These are phyloP conservation scores for Podarcis raffonei DNA, from an alignment of 2,113 vertebrate species.

Conservation along the genomic window DNA sequence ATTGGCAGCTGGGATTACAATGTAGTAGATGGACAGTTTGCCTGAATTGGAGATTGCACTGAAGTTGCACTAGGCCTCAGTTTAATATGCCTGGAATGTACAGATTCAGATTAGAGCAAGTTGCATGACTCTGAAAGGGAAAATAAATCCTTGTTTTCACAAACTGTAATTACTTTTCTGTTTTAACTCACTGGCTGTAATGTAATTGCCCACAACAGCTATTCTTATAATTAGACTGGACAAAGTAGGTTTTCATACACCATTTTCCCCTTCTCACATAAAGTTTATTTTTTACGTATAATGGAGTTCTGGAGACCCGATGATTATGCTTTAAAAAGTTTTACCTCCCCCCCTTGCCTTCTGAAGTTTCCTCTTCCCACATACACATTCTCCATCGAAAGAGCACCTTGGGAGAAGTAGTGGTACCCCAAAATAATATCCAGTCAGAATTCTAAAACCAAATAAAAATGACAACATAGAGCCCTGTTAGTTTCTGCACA, in stretches of 20 bases:
- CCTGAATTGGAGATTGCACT: constrained; percentile 66
- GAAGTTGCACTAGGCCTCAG: constrained; percentile 52
- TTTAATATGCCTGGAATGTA: constrained; percentile 81
- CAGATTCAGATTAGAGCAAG: constrained; percentile 75
- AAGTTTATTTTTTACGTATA: constrained; percentile 4
- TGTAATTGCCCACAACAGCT: constrained; percentile 54
- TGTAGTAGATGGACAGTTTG: constrained; percentile 76
- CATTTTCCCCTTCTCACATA: constrained; percentile 1
- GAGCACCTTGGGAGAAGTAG: background rate
- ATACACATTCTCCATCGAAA: background rate
- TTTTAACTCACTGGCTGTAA: constrained; percentile 66
- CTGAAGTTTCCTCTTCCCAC: background rate
- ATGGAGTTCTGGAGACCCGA: background rate
- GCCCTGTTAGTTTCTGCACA: background rate
- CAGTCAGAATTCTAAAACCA: background rate
- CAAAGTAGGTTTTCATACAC: constrained; percentile 27
- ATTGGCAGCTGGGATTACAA: constrained; percentile 85
- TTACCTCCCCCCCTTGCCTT: background rate
- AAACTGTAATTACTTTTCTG: constrained; percentile 83
- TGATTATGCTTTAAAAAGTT: background rate
- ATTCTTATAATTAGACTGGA: constrained; percentile 37
- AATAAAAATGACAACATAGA: background rate
- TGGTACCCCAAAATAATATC: background rate
- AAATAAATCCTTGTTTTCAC: constrained; percentile 76
- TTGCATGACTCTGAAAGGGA: constrained; percentile 55